Percentiles rank a stretch among this genome's conserved stretches.
Evolutionary conservation across 2,888 invertebrate genomes (phyloP).

Genomic region (Drosophila histrio): DNA sequence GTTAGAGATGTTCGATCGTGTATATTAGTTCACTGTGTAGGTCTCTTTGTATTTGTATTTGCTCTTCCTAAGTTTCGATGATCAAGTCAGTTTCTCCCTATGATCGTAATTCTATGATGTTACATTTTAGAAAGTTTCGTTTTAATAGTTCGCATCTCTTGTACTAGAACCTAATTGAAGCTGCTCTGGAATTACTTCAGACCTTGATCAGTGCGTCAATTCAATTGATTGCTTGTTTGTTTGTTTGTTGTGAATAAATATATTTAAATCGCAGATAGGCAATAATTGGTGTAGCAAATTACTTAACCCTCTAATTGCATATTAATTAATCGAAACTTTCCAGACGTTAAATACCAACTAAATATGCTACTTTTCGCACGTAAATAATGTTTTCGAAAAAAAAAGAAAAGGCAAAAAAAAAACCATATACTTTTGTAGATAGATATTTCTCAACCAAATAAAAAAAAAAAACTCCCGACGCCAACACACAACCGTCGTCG

Average conservation of each 20-base stretch:
- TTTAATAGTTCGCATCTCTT: background rate
- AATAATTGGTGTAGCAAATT: conserved; percentile 42
- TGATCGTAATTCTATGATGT: background rate
- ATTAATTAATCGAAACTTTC: conserved; percentile 68
- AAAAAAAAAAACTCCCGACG: conserved; percentile 1
- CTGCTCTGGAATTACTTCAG: background rate
- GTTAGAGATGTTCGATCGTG: background rate
- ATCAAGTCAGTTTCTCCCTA: background rate
- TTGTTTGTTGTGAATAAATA: conserved; percentile 6
- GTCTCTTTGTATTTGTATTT: background rate
- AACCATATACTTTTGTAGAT: background rate
- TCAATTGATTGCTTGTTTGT: background rate
- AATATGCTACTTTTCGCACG: conserved; percentile 48
- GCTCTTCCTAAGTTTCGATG: background rate
- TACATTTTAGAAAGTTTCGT: conserved; percentile 1
- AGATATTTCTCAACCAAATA: background rate
- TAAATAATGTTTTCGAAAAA: conserved; percentile 30
- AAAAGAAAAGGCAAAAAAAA: background rate
- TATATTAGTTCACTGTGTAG: background rate
- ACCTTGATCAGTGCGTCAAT: conserved; percentile 22
- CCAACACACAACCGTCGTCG: conserved; percentile 18
- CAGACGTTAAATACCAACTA: conserved; percentile 30
- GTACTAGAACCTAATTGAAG: background rate
- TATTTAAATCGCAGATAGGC: conserved; percentile 13
- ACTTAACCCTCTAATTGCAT: conserved; percentile 56